phyloP scores from a whole-genome alignment of 2,888 invertebrate genomes.

The Rhaphigaster nebulosa region DNA sequence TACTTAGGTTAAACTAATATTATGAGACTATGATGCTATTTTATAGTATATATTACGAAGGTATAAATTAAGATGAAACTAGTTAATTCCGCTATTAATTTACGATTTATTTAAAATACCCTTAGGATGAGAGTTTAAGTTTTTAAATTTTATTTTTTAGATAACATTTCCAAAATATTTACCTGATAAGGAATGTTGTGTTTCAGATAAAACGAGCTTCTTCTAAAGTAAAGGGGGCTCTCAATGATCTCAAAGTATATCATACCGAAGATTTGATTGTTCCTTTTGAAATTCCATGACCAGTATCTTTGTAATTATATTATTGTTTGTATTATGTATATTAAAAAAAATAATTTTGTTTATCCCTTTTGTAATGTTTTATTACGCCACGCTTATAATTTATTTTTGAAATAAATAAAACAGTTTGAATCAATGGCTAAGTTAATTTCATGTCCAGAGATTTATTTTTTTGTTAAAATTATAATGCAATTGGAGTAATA shows the following conservation, averaged over 20 bases:
- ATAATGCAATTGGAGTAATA: neutral
- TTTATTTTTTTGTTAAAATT: neutral
- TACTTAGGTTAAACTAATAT: neutral
- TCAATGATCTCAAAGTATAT: slow-evolving; percentile 85
- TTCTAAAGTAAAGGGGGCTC: slow-evolving; percentile 79
- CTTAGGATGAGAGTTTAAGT: neutral
- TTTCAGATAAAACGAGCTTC: slow-evolving; percentile 81
- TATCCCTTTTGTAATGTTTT: neutral
- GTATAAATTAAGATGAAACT: neutral
- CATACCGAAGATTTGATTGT: slow-evolving; percentile 93
- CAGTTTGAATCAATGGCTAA: neutral
- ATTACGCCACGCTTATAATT: neutral
- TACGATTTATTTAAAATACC: neutral
- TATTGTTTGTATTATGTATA: neutral
- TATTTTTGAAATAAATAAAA: neutral
- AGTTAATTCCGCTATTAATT: neutral
- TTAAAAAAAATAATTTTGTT: neutral
- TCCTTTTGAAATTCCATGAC: slow-evolving; percentile 84
- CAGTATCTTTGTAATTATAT: neutral
- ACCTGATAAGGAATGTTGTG: slow-evolving; percentile 62
- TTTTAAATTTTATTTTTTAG: neutral
- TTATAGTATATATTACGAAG: neutral
- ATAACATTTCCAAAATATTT: neutral
- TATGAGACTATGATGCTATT: neutral
- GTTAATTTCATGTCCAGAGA: neutral